Evolutionary conservation across 2,888 invertebrate genomes (phyloP).

Genomic region (Microlaimidae sp.): DNA sequence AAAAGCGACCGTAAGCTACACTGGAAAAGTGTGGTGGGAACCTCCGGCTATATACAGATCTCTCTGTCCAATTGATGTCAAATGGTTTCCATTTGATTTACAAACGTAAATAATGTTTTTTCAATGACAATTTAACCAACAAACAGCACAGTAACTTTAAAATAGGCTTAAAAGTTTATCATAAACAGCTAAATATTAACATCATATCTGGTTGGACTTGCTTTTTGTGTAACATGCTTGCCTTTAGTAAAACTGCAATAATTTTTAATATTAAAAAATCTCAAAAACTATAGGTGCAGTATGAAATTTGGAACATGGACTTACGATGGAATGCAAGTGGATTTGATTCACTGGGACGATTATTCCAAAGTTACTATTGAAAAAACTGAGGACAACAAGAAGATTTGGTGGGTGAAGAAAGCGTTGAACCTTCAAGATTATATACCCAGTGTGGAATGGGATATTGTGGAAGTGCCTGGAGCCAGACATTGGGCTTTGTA

Average conservation of each 20-base stretch:
- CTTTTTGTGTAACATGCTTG: too few species aligned
- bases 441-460: background rate
- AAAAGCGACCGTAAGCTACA: constrained; percentile 56
- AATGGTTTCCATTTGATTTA: constrained; percentile 61
- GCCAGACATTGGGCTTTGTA: background rate
- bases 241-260: too few species aligned
- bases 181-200: too few species aligned
- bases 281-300: constrained; percentile 31
- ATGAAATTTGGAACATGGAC: constrained; percentile 71
- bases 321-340: constrained; percentile 54
- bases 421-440: background rate
- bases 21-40: constrained; percentile 46
- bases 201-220: too few species aligned
- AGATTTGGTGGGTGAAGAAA: background rate
- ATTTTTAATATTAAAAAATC: background rate
- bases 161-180: too few species aligned
- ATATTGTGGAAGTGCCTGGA: background rate
- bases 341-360: background rate
- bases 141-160: too few species aligned
- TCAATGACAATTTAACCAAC: too few species aligned
- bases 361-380: background rate
- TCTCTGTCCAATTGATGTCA: constrained; percentile 62
- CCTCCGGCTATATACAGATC: constrained; percentile 61
- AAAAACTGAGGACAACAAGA: background rate
- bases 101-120: too few species aligned